A percentile compares a stretch with the other conserved stretches of the same genome.
Conservation (phyloP, 2,797 vertebrate genomes). For the Schizopygopsis pylzovi region DNA sequence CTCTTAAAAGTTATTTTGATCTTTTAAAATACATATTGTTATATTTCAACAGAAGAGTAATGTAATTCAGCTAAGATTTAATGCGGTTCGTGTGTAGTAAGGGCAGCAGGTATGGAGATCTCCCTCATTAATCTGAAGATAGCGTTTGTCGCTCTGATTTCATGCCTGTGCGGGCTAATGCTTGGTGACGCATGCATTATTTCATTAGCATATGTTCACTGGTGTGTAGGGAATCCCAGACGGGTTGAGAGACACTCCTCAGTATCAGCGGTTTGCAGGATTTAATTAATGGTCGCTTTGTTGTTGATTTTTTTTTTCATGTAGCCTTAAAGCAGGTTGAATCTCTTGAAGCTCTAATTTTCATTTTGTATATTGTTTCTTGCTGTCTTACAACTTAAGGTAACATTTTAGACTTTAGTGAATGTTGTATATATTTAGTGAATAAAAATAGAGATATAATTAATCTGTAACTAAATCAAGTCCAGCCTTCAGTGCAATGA, state of each 20-base stretch:
- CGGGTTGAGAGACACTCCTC: background rate
- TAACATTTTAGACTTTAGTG: too few relatives aligned
- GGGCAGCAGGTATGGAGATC: constrained; percentile 8
- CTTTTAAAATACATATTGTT: constrained; percentile 9
- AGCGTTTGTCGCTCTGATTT: constrained; percentile 26
- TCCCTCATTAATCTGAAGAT: constrained; percentile 43
- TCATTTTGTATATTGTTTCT: too few relatives aligned
- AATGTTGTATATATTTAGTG: too few relatives aligned
- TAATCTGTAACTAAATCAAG: too few relatives aligned
- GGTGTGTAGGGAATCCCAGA: too few relatives aligned
- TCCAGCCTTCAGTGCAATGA: too few relatives aligned
- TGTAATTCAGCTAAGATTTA: background rate
- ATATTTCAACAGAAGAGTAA: constrained; percentile 7
- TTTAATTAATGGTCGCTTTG: background rate
- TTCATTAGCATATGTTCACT: constrained; percentile 53
- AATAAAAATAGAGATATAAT: too few relatives aligned
- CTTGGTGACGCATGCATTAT: constrained; percentile 49
- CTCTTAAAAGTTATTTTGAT: constrained; percentile 37
- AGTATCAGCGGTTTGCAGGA: constrained; percentile 29
- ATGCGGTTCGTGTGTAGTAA: background rate
- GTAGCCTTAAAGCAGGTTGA: too few relatives aligned
- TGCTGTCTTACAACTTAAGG: too few relatives aligned
- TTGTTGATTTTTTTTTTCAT: background rate
- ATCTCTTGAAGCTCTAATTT: too few relatives aligned
- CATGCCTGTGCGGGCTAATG: constrained; percentile 41